phyloP scores from a whole-genome alignment of 1,140 invertebrate genomes.

The Thalassaphorura encarpata region DNA sequence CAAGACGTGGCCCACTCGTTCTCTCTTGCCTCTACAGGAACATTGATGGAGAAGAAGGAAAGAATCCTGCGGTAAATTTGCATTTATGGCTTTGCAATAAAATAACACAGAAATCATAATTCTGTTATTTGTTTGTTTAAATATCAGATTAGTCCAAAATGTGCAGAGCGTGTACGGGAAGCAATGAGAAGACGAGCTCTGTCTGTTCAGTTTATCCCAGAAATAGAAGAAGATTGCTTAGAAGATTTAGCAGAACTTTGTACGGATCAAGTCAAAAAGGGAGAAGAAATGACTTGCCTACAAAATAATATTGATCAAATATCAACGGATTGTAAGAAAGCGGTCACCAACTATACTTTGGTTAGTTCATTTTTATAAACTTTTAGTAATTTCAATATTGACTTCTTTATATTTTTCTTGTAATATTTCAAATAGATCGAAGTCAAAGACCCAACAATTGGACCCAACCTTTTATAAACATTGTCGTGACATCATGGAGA shows the following conservation, averaged over 20 bases:
- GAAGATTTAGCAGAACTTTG: conserved; percentile 74
- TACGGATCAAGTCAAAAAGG: conserved; percentile 67
- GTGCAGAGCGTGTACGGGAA: conserved; percentile 65
- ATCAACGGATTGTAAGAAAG: conserved; percentile 51
- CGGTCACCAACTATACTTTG: conserved; percentile 79
- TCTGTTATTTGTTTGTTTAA: conserved; percentile 39
- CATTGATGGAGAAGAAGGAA: conserved; percentile 56
- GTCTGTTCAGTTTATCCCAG: conserved; percentile 84
- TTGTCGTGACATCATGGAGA: conserved; percentile 26
- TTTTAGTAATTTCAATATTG: conserved; percentile 66
- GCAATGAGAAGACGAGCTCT: conserved; percentile 86
- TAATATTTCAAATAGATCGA: conserved; percentile 40
- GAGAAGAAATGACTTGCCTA: conserved; percentile 82
- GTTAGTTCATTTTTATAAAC: too few relatives aligned
- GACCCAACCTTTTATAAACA: conserved; percentile 29
- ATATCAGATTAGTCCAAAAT: conserved; percentile 37
- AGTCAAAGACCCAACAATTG: conserved; percentile 41
- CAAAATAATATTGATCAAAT: conserved; percentile 74
- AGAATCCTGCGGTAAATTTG: conserved; percentile 14
- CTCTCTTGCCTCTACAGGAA: conserved; percentile 85
- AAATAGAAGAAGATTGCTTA: conserved; percentile 83
- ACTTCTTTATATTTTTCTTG: conserved; percentile 18
- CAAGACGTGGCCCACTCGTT: conserved; percentile 63
- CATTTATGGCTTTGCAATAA: neutral
- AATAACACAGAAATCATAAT: conserved; percentile 27